A percentile compares a stretch with the other conserved stretches of the same genome.
Conservation (phyloP, 2,888 invertebrate genomes). For the Lasioglossum lativentre region DNA sequence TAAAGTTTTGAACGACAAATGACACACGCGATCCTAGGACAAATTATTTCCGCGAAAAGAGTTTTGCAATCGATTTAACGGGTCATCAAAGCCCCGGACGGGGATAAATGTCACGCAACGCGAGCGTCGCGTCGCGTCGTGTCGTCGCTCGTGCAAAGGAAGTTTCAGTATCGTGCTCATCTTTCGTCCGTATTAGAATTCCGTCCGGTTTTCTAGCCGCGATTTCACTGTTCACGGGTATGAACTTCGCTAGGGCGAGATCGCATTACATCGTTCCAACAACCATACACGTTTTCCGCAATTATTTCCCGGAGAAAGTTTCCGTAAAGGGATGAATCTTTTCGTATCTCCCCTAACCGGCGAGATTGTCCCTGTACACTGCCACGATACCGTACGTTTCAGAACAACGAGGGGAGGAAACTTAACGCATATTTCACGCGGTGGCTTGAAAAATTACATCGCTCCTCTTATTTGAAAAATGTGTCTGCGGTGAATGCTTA, state of each 20-base stretch:
- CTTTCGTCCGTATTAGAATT: constrained; percentile 51
- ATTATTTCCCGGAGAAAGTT: constrained; percentile 46
- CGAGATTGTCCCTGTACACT: constrained; percentile 26
- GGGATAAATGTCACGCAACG: constrained; percentile 12
- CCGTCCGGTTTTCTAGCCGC: constrained; percentile 15
- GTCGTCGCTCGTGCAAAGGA: constrained; percentile 31
- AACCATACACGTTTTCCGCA: constrained; percentile 44
- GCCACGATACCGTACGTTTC: constrained; percentile 47
- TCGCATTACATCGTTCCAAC: constrained; percentile 42
- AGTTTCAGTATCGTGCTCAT: constrained; percentile 47
- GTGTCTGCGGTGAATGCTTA: not conserved
- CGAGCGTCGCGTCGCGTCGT: not conserved
- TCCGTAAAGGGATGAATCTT: constrained; percentile 42
- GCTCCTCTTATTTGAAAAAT: not conserved
- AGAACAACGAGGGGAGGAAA: constrained; percentile 27
- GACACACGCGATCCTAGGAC: constrained; percentile 2
- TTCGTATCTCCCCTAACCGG: constrained; percentile 26
- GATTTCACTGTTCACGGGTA: constrained; percentile 17
- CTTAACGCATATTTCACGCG: constrained; percentile 38
- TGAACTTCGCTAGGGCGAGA: constrained; percentile 21
- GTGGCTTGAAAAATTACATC: constrained; percentile 35
- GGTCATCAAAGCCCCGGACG: not conserved
- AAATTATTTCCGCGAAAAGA: constrained; percentile 27
- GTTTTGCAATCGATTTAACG: constrained; percentile 40
- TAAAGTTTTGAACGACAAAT: not conserved